These are phyloP conservation scores for Cerastis rubricosa DNA, from an alignment of 2,888 invertebrate species.

Conservation along the genomic window DNA sequence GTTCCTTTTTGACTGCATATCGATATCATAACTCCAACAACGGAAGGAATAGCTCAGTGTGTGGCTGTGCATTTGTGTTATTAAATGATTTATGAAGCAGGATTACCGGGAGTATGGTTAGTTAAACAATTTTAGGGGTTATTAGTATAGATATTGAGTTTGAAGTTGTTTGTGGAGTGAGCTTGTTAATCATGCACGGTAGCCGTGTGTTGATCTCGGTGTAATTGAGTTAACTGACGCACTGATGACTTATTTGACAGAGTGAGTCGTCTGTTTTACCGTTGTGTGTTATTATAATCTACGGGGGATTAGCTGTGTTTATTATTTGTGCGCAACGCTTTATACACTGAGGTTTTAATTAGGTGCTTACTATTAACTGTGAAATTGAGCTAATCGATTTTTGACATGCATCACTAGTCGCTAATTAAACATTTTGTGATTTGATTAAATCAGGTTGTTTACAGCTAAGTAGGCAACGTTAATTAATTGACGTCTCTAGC, in stretches of 20 bases:
- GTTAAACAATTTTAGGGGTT: conserved; percentile 79
- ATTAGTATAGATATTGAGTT: conserved; percentile 74
- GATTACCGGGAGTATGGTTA: conserved; percentile 80
- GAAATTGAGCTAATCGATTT: conserved; percentile 59
- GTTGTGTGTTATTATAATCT: conserved; percentile 80
- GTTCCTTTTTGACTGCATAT: conserved; percentile 65
- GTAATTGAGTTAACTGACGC: conserved; percentile 90
- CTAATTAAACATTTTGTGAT: conserved; percentile 56
- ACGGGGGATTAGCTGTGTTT: conserved; percentile 78
- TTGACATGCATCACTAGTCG: conserved; percentile 57
- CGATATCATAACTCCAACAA: conserved; percentile 77
- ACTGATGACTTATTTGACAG: conserved; percentile 90
- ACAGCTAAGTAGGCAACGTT: conserved; percentile 29
- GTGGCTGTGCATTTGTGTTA: conserved; percentile 90
- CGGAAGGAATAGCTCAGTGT: conserved; percentile 90
- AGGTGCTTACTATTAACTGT: conserved; percentile 63
- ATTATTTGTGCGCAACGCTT: conserved; percentile 68
- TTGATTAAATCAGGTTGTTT: conserved; percentile 40
- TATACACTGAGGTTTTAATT: conserved; percentile 69
- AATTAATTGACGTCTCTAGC: conserved; percentile 32
- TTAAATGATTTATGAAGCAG: conserved; percentile 90
- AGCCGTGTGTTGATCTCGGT: conserved; percentile 89
- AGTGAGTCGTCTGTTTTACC: conserved; percentile 86
- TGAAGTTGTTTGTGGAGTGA: conserved; percentile 69
- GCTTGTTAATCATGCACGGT: conserved; percentile 87